Evolutionary conservation across 2,113 vertebrate genomes (phyloP).

Genomic region (Sitta europaea): DNA sequence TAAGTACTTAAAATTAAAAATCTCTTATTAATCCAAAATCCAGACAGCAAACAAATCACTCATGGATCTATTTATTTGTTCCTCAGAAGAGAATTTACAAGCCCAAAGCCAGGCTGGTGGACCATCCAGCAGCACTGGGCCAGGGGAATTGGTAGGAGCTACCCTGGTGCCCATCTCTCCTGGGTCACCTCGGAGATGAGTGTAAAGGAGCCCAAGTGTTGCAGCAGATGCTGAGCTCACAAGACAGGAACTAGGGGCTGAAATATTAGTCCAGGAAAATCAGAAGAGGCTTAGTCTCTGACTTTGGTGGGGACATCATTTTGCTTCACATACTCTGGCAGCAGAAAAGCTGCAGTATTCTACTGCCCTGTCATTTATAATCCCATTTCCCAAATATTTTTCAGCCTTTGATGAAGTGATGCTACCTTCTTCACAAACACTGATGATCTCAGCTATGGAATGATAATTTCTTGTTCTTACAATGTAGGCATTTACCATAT

Average conservation of each 20-base stretch:
- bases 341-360: not conserved
- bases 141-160: not conserved
- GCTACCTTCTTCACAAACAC: not conserved
- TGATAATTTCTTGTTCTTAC: not conserved
- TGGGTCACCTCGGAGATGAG: not conserved
- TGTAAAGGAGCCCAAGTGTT: not conserved
- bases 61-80: not conserved
- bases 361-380: not conserved
- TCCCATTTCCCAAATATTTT: not conserved
- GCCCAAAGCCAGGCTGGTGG: not conserved
- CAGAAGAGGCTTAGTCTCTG: not conserved
- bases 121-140: too few relatives aligned
- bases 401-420: not conserved
- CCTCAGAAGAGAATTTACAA: not conserved
- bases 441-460: not conserved
- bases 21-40: not conserved
- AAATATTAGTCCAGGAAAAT: not conserved
- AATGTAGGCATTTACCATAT: not conserved
- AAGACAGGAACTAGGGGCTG: not conserved
- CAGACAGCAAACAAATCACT: not conserved
- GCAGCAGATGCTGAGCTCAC: not conserved
- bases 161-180: not conserved
- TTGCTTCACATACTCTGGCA: not conserved
- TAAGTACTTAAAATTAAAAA: not conserved
- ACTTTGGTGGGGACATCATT: not conserved